Base-by-base conservation (phyloP, 2,888 invertebrate species). In the Calliopum simillimum region DNA sequence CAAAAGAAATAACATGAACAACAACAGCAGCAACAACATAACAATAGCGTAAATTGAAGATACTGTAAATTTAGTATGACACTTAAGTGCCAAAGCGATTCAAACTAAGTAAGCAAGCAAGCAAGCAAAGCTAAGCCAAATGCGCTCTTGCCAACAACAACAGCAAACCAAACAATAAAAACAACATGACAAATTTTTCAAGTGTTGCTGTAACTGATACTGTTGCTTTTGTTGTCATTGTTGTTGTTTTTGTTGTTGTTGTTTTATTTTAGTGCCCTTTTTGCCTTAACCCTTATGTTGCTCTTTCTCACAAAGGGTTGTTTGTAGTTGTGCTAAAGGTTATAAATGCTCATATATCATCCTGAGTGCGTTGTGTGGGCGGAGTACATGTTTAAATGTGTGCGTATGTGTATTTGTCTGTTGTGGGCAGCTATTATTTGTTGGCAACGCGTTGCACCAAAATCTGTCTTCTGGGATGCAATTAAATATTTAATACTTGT, bases 401-500 rank as follows among this genome's bases (percentile, higher is more conserved):
- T 61, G 33, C 8, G 44, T 33, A 23, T 64, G n/a, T 55, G 41
- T 51, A 0, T 25, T 12, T 43, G 46, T 23, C 25, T 63, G 67
- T 65, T 68, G 33, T 33, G 33, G 51, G 51, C 51, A 51, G 11
- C 33, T 33, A 33, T 33, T 33, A 33, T 33, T 33, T 33, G 33
- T 51, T 16, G 51, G 51, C 51, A 16, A 51, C 19, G 19, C 21
- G 51, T 51, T 51, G 51, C 21, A 3, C 21, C 3, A 23, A 61
- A 61, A 61, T 70, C 14, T 70, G 58, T 49, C 53, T 62, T 58
- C 46, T 8, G 61, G 61, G 61, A 61, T 61, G 61, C 23, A 61
- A 61, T 61, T 61, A 61, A 61, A 61, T 61, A 61, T 61, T 61
- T 61, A 61, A 44, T 23, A 61, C 61, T 61, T 61, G 61, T 61